Percentiles rank a stretch among this genome's conserved stretches.
Conservation (phyloP, 1,140 invertebrate species). For the Sarcophaga bullata region DNA sequence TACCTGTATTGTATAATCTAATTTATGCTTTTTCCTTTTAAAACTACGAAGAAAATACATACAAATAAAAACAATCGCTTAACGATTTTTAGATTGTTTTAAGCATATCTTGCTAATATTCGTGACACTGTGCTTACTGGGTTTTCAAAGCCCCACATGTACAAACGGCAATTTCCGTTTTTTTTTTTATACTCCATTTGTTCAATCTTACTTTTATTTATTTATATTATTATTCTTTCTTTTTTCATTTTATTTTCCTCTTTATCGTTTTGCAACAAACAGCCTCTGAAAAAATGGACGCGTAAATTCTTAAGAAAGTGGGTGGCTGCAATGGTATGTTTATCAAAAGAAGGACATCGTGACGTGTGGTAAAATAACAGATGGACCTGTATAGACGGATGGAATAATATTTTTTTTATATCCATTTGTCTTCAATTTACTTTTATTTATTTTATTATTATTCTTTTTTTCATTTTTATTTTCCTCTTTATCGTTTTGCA, state of each 20-base stretch:
- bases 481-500: slow-evolving; percentile 25
- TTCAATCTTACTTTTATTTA: slow-evolving; percentile 34
- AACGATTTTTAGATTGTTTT: no score
- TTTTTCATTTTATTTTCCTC: slow-evolving; percentile 28
- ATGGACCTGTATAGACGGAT: not conserved
- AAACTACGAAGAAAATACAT: no score
- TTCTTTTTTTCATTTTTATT: slow-evolving; percentile 27
- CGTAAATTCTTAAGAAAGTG: slow-evolving; percentile 41
- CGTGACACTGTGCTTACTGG: not conserved
- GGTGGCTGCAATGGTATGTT: slow-evolving; percentile 16
- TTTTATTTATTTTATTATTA: slow-evolving; percentile 7
- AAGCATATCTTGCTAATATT: no score
- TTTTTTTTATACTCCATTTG: slow-evolving; percentile 40
- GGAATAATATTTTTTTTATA: no score
- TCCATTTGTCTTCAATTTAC: slow-evolving; percentile 42
- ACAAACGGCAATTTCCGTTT: slow-evolving; percentile 30
- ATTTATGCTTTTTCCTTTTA: no score
- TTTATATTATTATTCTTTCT: not conserved
- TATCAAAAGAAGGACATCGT: slow-evolving; percentile 8
- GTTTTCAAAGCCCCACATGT: slow-evolving; percentile 39
- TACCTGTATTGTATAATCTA: no score
- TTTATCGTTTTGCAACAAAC: slow-evolving; percentile 28
- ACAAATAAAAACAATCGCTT: no score
- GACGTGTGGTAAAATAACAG: not conserved
- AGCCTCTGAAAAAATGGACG: slow-evolving; percentile 31